Evolutionary conservation across 2,797 vertebrate species (phyloP), one percentile per base, ranked within the genome.

Genomic region (Coregonus ussuriensis): DNA sequence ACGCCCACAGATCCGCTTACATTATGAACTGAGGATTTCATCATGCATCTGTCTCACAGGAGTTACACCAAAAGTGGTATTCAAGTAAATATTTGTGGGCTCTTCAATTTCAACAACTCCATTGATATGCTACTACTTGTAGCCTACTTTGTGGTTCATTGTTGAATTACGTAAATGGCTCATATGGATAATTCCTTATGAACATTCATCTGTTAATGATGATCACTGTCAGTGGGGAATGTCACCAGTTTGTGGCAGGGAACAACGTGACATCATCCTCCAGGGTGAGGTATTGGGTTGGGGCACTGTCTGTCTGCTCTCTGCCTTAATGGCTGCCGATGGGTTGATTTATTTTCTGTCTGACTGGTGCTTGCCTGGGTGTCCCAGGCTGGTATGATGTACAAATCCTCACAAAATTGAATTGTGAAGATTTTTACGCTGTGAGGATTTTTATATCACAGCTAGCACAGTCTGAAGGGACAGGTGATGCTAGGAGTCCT

Each of bases 261-360:
- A 73, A 78, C 78, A 77, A 56, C 18, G 84, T 90, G 85, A 88
- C 86, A 83, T 90, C 89, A 89, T 88, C 77, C 66, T 77, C 78
- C 81, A 82, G 53, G 56, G 33, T 65, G 72, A 77, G 63, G 77
- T 73, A 79, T 77, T 81, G 79, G 76, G 74, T 47, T 47, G 11
- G 41, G 41, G 41, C 41, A 3, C 41, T 11, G 41, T 47, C 41
- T 11, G 41, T 47, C 41, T 47, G 9, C 41, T 47, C 9, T 47
- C 41, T 47, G 41, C 3, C 41, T 47, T 2, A 47, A 13, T 47
- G 9, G 9, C 41, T 47, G 41, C 41, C 41, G 0, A 13, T 47
- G 41, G 2, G 9, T 47, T 47, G 41, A 47, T 47, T 47, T 47
- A 47, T 47, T 76, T 77, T 76, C 71, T 84, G 84, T 79, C 83